Conservation (phyloP, 2,888 invertebrate species). For the Tolmerus cingulatus region DNA sequence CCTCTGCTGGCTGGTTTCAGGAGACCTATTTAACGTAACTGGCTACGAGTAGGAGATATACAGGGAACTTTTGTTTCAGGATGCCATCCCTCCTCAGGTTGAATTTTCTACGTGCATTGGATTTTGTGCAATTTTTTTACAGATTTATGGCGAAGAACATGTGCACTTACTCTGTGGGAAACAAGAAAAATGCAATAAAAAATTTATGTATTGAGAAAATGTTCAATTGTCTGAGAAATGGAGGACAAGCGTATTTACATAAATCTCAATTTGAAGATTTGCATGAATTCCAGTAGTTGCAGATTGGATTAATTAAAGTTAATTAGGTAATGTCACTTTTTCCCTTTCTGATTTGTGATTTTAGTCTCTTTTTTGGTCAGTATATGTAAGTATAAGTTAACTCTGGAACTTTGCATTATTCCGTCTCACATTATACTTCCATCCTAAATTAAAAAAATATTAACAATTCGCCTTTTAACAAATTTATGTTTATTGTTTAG, state of each 20-base stretch:
- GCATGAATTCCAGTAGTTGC: background rate
- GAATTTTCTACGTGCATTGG: background rate
- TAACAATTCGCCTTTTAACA: too few relatives aligned
- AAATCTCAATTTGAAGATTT: background rate
- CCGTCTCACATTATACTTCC: too few relatives aligned
- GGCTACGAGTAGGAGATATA: background rate
- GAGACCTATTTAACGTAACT: background rate
- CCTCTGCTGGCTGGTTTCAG: background rate
- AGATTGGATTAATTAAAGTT: background rate
- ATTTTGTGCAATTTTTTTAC: background rate
- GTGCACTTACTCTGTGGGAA: background rate
- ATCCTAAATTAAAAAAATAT: too few relatives aligned
- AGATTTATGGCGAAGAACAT: constrained; percentile 19
- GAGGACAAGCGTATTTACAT: background rate
- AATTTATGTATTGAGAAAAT: background rate
- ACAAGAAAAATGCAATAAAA: background rate
- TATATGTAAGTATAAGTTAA: too few relatives aligned
- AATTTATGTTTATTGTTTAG: too few relatives aligned
- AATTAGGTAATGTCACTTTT: too few relatives aligned
- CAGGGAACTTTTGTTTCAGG: background rate
- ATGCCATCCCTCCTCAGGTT: background rate
- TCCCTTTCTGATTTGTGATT: too few relatives aligned
- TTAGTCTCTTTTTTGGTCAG: too few relatives aligned
- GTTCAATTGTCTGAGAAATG: background rate
- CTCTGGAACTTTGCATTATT: too few relatives aligned